Conservation (phyloP, 2,888 invertebrate genomes). For the Mythimna vitellina region DNA sequence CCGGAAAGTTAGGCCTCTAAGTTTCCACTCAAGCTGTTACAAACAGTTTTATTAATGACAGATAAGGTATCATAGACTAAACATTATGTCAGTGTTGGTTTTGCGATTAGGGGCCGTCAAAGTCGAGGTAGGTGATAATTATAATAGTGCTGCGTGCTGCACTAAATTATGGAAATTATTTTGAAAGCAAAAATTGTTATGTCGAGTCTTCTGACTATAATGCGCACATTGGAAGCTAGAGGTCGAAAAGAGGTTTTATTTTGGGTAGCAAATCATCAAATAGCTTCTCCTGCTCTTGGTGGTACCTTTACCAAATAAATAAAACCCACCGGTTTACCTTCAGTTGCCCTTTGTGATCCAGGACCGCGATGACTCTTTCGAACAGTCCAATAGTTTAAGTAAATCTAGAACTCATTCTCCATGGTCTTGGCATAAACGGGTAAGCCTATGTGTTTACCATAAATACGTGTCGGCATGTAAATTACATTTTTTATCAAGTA, state of each 20-base stretch:
- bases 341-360: no score
- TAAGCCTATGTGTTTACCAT: conserved; percentile 28
- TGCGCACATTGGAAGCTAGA: background rate
- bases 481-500: conserved; percentile 46
- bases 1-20: conserved; percentile 34
- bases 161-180: conserved; percentile 6
- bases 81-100: conserved; percentile 60
- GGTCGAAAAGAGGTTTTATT: background rate
- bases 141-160: conserved; percentile 9
- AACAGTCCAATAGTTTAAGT: no score
- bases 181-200: background rate
- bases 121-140: conserved; percentile 30
- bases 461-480: conserved; percentile 43
- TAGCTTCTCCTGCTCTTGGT: no score
- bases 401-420: conserved; percentile 2
- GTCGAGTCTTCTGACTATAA: no score
- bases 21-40: conserved; percentile 22
- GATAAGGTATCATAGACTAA: conserved; percentile 61
- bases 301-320: no score
- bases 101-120: conserved; percentile 41
- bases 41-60: conserved; percentile 51
- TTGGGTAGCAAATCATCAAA: no score
- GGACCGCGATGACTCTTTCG: no score
- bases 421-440: conserved; percentile 1
- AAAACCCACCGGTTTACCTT: no score